Base-by-base conservation (phyloP, 2,113 vertebrate genomes). In the Lasiurus cinereus region DNA sequence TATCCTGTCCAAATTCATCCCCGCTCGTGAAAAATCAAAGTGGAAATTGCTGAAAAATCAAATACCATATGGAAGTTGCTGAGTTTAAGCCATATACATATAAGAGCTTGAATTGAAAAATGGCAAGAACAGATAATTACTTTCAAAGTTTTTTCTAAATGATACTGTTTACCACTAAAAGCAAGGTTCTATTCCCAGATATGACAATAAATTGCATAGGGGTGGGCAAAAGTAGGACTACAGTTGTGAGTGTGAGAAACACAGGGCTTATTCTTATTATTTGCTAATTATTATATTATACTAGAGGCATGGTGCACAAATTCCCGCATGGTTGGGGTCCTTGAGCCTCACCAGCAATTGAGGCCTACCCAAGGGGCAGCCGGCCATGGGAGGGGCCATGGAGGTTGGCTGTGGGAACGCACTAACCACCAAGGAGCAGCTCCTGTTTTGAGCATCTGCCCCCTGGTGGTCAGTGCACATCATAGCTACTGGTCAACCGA, bases 71-170 rank as follows among this genome's bases (percentile, higher is more conserved):
- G 14, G n/a, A 33, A 66, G 46, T 33, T 21, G 14, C 70, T 54
- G 59, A 50, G 24, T 69, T 94, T 48, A 62, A 91, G 29, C 29
- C 59, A 64, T 33, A 33, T 2, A 8, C 1, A n/a, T 2, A 8
- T 2, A n/a, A 94, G 48, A 84, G 21, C 29, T 92, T 27, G 72
- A 46, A 83, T 29, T 62, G 66, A 50, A 70, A 62, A 56, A 69
- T 77, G 67, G 39, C 76, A 33, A 69, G 19, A 31, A 24, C 0
- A 33, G 31, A 36, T 36, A 73, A 82, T 83, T 72, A 67, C 48
- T 85, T 91, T 27, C 69, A 14, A 79, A 16, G 6, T 46, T 83
- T 74, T 94, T 73, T 73, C 48, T 90, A 91, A 91, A 84, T n/a
- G n/a, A 62, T 3, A 14, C 29, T 18, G 33, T 39, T 83, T 50